Percentiles rank a stretch among this genome's conserved stretches.
Evolutionary conservation across 2,113 vertebrate species (phyloP).

Genomic region (Sturnus vulgaris): DNA sequence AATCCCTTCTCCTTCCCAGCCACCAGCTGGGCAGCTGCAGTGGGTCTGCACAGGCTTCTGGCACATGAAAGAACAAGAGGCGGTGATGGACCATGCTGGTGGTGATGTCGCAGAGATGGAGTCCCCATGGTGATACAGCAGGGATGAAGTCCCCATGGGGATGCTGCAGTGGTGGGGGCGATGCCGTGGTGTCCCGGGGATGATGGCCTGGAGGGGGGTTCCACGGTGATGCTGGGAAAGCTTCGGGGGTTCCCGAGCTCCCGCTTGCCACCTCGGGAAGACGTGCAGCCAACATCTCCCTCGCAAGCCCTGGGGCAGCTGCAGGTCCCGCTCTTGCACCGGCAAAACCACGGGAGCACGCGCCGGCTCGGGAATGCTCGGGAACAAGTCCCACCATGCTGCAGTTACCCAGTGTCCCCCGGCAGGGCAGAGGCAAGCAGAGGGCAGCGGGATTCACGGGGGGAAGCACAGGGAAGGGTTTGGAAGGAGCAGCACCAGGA

Average conservation of each 20-base stretch:
- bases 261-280: neutral
- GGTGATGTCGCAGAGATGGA: neutral
- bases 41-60: neutral
- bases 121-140: neutral
- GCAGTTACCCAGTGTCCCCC: rapidly evolving
- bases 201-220: rapidly evolving
- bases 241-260: neutral
- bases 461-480: rapidly evolving
- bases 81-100: rapidly evolving
- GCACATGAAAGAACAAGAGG: rapidly evolving
- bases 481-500: too few species aligned
- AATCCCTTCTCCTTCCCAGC: neutral
- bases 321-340: neutral
- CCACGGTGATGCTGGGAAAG: neutral
- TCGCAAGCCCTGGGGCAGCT: too few species aligned
- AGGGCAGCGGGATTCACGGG: neutral
- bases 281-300: rapidly evolving
- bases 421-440: neutral
- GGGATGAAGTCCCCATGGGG: too few species aligned
- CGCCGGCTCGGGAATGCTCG: rapidly evolving
- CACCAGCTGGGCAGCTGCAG: rapidly evolving
- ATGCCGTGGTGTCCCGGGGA: too few species aligned
- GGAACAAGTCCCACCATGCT: rapidly evolving
- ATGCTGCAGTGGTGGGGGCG: neutral
- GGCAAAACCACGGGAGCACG: rapidly evolving